Conservation (phyloP, 1,140 invertebrate species). For the Aculops lycopersici region DNA sequence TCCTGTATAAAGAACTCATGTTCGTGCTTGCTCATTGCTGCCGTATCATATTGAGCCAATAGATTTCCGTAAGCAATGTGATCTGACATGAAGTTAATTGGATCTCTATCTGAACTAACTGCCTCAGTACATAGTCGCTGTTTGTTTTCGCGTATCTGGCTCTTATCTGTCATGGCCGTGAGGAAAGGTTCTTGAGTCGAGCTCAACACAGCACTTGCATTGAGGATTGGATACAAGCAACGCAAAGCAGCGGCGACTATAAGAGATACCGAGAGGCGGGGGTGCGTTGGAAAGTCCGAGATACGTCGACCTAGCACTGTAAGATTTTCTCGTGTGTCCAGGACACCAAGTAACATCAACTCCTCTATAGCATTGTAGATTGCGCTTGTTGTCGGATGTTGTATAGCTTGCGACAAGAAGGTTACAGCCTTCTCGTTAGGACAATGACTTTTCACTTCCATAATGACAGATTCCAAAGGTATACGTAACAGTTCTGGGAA, state of each 20-base stretch:
- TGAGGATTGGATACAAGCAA: conserved; percentile 3
- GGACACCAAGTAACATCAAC: conserved; percentile 20
- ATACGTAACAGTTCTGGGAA: conserved; percentile 70
- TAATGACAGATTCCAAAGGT: conserved; percentile 38
- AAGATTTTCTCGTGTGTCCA: conserved; percentile 22
- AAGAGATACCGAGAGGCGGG: conserved; percentile 22
- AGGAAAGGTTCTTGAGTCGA: conserved; percentile 12
- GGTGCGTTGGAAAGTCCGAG: conserved; percentile 20
- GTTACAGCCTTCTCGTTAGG: conserved; percentile 14
- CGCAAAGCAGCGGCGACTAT: conserved; percentile 20
- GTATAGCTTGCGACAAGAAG: conserved; percentile 22
- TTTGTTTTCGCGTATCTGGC: conserved; percentile 18
- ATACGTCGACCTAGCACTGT: conserved; percentile 24
- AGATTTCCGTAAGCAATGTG: conserved; percentile 21
- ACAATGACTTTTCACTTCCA: background rate
- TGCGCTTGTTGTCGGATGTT: conserved; percentile 19
- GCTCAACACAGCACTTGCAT: background rate
- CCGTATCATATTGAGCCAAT: conserved; percentile 5
- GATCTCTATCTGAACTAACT: background rate
- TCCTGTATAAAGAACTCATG: background rate
- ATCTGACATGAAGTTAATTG: conserved; percentile 18
- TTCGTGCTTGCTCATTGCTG: background rate
- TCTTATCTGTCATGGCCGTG: conserved; percentile 11
- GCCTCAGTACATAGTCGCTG: conserved; percentile 13
- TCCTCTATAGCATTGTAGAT: conserved; percentile 20